Evolutionary conservation across 23 tunicate species (phyloP).

Genomic region (Trididemnum clinides): DNA sequence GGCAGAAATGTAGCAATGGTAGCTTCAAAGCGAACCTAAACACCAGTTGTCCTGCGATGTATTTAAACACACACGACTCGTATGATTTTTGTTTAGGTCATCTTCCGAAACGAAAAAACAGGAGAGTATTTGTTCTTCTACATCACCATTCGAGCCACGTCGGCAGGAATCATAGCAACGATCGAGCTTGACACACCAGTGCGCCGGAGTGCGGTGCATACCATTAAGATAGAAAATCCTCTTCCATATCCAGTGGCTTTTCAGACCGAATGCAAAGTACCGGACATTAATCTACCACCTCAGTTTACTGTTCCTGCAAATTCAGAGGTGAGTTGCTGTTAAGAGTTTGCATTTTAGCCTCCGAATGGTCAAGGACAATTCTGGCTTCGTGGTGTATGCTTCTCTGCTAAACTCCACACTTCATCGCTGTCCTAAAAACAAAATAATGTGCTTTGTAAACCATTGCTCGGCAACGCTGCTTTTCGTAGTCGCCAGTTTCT

Average conservation of each 20-base stretch:
- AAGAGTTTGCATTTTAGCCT: no score
- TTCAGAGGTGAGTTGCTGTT: slow-evolving; percentile 68
- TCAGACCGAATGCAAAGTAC: slow-evolving; percentile 91
- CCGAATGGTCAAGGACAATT: no score
- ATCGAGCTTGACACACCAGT: slow-evolving; percentile 92
- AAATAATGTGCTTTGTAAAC: no score
- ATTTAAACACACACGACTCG: no score
- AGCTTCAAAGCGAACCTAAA: no score
- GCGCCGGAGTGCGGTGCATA: slow-evolving; percentile 76
- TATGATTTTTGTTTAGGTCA: slow-evolving; percentile 46
- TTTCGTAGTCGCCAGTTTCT: no score
- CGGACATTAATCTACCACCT: slow-evolving; percentile 89
- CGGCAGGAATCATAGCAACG: slow-evolving; percentile 79
- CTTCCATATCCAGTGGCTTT: slow-evolving; percentile 69
- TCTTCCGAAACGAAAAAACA: slow-evolving; percentile 90
- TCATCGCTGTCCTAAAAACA: no score
- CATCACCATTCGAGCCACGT: slow-evolving; percentile 94
- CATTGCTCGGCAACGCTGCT: no score
- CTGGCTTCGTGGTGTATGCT: no score
- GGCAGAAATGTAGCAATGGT: no score
- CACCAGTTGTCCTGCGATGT: no score
- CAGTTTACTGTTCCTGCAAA: slow-evolving; percentile 89
- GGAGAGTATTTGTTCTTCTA: slow-evolving; percentile 81
- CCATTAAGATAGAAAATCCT: slow-evolving; percentile 79
- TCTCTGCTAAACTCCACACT: no score